phyloP scores from a whole-genome alignment of 2,113 vertebrate species.

The Monopterus albus region DNA sequence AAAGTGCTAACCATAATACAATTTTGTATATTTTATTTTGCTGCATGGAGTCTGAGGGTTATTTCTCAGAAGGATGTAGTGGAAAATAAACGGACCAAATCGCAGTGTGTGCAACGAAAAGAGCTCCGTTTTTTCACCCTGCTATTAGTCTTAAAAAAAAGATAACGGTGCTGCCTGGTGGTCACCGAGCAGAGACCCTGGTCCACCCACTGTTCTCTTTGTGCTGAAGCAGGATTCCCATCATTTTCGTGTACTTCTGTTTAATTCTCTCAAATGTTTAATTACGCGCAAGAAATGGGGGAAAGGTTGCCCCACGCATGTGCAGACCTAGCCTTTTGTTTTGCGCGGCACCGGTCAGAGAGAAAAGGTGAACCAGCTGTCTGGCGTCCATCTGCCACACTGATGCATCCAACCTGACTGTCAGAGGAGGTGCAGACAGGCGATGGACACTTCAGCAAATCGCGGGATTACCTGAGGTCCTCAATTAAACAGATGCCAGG shows the following conservation, averaged over 20 bases:
- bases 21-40: slow-evolving; percentile 40
- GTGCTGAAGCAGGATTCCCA: neutral
- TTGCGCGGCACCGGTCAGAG: slow-evolving; percentile 18
- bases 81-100: neutral
- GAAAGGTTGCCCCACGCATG: slow-evolving; percentile 26
- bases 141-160: neutral
- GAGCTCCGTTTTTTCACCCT: slow-evolving; percentile 1
- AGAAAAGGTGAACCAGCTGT: slow-evolving; percentile 63
- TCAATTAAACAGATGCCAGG: slow-evolving; percentile 95
- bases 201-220: slow-evolving; percentile 13
- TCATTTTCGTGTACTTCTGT: neutral
- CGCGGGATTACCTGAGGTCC: slow-evolving; percentile 93
- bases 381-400: slow-evolving; percentile 80
- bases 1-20: slow-evolving; percentile 35
- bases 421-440: slow-evolving; percentile 79
- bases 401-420: slow-evolving; percentile 81
- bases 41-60: slow-evolving; percentile 9
- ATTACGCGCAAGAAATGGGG: slow-evolving; percentile 1
- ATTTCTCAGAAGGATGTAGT: slow-evolving; percentile 9
- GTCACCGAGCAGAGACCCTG: neutral
- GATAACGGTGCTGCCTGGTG: slow-evolving; percentile 1
- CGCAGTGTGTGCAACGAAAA: neutral
- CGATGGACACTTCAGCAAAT: slow-evolving; percentile 92
- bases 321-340: slow-evolving; percentile 66
- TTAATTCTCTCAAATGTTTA: neutral